A percentile compares a stretch with the other conserved stretches of the same genome.
phyloP scores from a whole-genome alignment of 2,888 invertebrate species.

The Ophraella communa region DNA sequence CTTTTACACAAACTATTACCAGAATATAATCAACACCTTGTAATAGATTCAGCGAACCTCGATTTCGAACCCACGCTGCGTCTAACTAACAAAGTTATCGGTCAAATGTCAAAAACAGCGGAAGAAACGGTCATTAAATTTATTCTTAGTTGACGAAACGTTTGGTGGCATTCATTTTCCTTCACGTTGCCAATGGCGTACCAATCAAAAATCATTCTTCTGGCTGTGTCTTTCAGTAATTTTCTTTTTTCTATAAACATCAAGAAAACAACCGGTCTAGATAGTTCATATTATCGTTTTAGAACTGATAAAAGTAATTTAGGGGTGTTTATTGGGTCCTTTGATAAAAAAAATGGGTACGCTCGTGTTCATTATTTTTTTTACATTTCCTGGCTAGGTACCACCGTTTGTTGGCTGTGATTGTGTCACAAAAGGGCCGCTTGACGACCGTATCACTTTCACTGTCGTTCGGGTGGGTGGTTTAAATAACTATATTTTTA shows the following conservation, averaged over 20 bases:
- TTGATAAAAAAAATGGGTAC: background rate
- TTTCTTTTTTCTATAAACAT: no score
- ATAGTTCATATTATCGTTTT: no score
- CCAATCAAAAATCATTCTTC: background rate
- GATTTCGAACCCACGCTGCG: background rate
- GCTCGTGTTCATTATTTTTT: background rate
- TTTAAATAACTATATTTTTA: constrained; percentile 6
- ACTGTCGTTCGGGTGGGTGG: constrained; percentile 10
- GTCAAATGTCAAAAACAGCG: constrained; percentile 28
- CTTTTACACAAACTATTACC: constrained; percentile 1
- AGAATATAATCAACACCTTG: constrained; percentile 6
- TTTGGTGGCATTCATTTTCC: constrained; percentile 27
- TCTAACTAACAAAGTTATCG: constrained; percentile 27
- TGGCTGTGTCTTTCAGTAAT: no score
- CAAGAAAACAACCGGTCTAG: no score
- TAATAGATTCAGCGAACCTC: background rate
- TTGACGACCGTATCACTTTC: constrained; percentile 22
- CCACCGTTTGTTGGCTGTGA: constrained; percentile 9
- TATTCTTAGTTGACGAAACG: constrained; percentile 33
- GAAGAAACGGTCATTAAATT: constrained; percentile 33
- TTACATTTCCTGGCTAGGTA: background rate
- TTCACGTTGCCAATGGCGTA: background rate
- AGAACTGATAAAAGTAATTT: no score
- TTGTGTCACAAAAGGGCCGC: constrained; percentile 16
- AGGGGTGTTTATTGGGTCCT: background rate